These are phyloP conservation scores for Brienomyrus longianalis DNA, from an alignment of 2,113 vertebrate genomes.

Conservation along the genomic window DNA sequence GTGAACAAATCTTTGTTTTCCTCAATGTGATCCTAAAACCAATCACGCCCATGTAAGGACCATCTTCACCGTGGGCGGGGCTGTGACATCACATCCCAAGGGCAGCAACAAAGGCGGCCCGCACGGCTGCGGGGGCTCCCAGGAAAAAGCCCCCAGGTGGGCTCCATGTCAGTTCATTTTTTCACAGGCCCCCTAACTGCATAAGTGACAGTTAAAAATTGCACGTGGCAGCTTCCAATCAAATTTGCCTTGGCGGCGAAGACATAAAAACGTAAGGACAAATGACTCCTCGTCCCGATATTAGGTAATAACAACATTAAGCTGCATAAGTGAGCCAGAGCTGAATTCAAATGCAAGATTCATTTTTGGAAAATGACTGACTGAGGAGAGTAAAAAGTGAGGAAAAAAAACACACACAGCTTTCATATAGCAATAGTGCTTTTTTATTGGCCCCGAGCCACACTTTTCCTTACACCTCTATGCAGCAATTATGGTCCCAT, in stretches of 20 bases:
- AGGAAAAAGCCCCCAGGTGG: conserved; percentile 58
- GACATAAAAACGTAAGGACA: conserved; percentile 87
- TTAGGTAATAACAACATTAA: conserved; percentile 99
- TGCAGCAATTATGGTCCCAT: conserved; percentile 91
- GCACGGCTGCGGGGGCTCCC: conserved; percentile 44
- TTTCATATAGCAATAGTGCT: conserved; percentile 86
- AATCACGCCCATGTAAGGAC: not conserved
- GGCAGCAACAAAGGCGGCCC: not conserved
- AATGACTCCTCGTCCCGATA: conserved; percentile 89
- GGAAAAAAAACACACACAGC: conserved; percentile 66
- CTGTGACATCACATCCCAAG: not conserved
- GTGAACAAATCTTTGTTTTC: not conserved
- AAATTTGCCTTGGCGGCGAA: conserved; percentile 80
- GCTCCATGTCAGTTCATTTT: conserved; percentile 60
- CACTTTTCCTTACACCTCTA: conserved; percentile 84
- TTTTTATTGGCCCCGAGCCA: conserved; percentile 87
- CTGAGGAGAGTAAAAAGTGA: conserved; percentile 70
- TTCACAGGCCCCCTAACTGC: conserved; percentile 69
- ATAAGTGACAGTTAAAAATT: conserved; percentile 94
- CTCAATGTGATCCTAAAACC: not conserved
- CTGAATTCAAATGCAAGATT: conserved; percentile 96
- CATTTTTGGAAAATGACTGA: conserved; percentile 95
- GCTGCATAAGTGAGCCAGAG: conserved; percentile 84
- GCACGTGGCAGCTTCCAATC: conserved; percentile 77
- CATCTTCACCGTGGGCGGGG: not conserved